Evolutionary conservation across 2,113 vertebrate species (phyloP).

Genomic region (Galbula dea): DNA sequence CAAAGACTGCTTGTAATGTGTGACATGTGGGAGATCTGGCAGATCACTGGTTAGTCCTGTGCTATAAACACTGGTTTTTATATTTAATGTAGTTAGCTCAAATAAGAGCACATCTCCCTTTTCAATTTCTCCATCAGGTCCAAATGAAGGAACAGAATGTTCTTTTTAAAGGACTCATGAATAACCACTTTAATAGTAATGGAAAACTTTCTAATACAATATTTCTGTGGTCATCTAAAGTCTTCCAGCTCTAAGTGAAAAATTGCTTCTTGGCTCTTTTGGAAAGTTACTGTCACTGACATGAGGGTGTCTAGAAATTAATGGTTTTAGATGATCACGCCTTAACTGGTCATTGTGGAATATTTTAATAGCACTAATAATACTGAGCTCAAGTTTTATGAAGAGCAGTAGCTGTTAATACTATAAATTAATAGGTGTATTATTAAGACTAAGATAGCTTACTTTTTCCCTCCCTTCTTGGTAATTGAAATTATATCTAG

Average conservation of each 20-base stretch:
- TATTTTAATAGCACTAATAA: background rate
- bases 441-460: background rate
- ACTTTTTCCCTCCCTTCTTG: background rate
- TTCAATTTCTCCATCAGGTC: background rate
- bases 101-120: background rate
- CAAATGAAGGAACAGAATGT: background rate
- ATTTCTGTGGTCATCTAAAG: background rate
- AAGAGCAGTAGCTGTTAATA: background rate
- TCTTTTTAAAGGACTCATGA: background rate
- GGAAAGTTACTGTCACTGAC: background rate
- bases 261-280: background rate
- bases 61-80: background rate
- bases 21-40: background rate
- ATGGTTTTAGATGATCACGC: background rate
- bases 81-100: accelerated
- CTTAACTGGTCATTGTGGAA: background rate
- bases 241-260: background rate
- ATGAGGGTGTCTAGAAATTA: background rate
- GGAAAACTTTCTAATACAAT: background rate
- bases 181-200: background rate
- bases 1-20: background rate
- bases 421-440: background rate
- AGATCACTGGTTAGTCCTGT: background rate
- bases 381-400: background rate
- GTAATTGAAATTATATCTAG: background rate